Evolutionary conservation across 2,797 vertebrate species (phyloP).

Genomic region (Lemur catta): DNA sequence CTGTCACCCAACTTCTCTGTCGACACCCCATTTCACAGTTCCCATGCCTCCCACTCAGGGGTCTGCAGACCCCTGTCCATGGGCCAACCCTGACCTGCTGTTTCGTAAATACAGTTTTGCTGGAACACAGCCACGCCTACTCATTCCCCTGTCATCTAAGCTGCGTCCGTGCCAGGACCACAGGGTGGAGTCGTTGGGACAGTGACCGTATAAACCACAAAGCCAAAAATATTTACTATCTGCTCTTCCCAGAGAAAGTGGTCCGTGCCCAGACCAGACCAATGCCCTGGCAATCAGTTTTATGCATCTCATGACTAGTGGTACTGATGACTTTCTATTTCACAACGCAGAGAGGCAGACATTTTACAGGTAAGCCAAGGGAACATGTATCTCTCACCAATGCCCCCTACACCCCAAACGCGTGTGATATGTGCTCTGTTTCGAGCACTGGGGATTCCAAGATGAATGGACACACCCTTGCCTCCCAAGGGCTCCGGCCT

Average conservation of each 20-base stretch:
- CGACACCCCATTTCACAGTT: rapidly evolving
- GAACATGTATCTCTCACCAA: rapidly evolving
- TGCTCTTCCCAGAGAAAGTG: neutral
- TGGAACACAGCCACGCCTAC: rapidly evolving
- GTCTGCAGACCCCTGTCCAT: rapidly evolving
- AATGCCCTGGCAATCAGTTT: neutral
- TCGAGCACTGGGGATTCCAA: too few relatives aligned
- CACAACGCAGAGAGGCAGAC: neutral
- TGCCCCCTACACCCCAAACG: rapidly evolving
- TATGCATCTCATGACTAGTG: too few relatives aligned
- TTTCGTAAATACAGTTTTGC: too few relatives aligned
- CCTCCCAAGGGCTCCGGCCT: too few relatives aligned
- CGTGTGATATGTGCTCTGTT: rapidly evolving
- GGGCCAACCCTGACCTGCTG: rapidly evolving
- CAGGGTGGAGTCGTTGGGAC: rapidly evolving
- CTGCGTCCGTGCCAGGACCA: rapidly evolving
- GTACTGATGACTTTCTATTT: neutral
- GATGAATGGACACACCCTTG: rapidly evolving
- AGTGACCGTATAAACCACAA: rapidly evolving
- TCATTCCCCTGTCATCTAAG: rapidly evolving
- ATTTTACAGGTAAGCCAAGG: neutral
- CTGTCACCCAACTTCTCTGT: rapidly evolving
- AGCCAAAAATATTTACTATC: too few relatives aligned
- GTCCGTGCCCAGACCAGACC: neutral
- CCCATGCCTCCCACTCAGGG: neutral